Conservation (phyloP, 1,140 invertebrate genomes). For the Pristionchus pacificus region DNA sequence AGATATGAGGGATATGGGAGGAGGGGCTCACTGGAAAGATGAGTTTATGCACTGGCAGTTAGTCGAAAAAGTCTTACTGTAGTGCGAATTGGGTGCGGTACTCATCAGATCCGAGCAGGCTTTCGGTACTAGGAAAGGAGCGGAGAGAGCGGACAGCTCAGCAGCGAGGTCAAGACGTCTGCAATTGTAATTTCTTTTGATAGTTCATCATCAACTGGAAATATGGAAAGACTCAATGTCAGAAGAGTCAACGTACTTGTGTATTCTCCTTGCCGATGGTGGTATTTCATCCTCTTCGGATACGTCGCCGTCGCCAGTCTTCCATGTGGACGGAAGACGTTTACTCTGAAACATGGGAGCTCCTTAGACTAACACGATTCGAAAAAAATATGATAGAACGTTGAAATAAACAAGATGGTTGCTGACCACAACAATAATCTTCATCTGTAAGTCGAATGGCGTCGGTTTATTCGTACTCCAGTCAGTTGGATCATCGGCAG, state of each 20-base stretch:
- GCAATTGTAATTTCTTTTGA: too few relatives aligned
- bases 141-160: constrained; percentile 48
- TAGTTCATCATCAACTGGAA: too few relatives aligned
- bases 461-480: constrained; percentile 47
- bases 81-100: constrained; percentile 23
- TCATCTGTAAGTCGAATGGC: constrained; percentile 49
- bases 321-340: not conserved
- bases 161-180: constrained; percentile 30
- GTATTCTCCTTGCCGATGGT: constrained; percentile 23
- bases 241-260: constrained; percentile 9
- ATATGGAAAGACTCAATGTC: too few relatives aligned
- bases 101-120: constrained; percentile 37
- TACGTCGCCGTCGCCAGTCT: too few relatives aligned
- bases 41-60: not conserved
- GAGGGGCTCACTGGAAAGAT: constrained; percentile 23
- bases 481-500: constrained; percentile 43
- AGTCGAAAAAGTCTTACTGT: constrained; percentile 12
- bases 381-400: too few relatives aligned
- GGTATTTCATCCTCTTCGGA: constrained; percentile 43
- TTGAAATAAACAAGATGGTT: not conserved
- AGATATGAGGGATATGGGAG: constrained; percentile 29
- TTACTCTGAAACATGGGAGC: constrained; percentile 17
- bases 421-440: constrained; percentile 51
- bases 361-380: too few relatives aligned
- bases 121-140: constrained; percentile 43